Evolutionary conservation across 37 sponge, comb jelly and placozoan genomes (phyloP), one percentile per base, ranked within the genome.

Genomic region (Oopsacas minuta): DNA sequence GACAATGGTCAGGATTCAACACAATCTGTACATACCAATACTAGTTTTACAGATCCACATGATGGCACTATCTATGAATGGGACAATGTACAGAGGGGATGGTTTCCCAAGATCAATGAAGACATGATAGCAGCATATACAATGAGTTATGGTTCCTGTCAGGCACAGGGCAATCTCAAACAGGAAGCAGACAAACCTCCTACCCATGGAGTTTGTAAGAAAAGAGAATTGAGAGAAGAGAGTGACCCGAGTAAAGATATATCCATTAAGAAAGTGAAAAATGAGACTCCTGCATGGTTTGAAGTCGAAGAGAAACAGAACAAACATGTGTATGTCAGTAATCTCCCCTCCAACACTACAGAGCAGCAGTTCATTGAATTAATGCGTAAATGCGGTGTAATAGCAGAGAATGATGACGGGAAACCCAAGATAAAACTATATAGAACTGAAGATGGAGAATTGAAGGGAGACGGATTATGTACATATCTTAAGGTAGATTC

Each of bases 71-170:
- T 91, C 10, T 97, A 94, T 84, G 98, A 97, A 52, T 97, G 94
- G 94, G 95, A 97, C 51, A 52, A 81, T 0, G 38, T 81, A 34
- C 91, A 90, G 86, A 84, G 88, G 38, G 98, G 91, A 0, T 97
- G 98, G 98, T 97, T 97, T 86, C 98, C 98, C 10, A 83, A 94
- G 93, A 86, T 97, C 49, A 92, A 93, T 83, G 93, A 91, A 10
- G 86, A 88, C 51, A 93, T 97, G 82, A 36, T 97, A 10, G 99
- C 99, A 1, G 83, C 86, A 8, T 97, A 97, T 52, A 95, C 94
- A 83, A 89, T 91, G 23, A 82, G 61, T 3, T 97, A 97, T 51
- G 95, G 99, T 34, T 53, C 89, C 10, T 17, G 52, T 35, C 37
- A 83, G 39, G 36, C 38, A 1, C 3, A 15, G 15, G 49, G 49